Base-by-base conservation (phyloP, 2,113 vertebrate species). In the Takifugu flavidus region DNA sequence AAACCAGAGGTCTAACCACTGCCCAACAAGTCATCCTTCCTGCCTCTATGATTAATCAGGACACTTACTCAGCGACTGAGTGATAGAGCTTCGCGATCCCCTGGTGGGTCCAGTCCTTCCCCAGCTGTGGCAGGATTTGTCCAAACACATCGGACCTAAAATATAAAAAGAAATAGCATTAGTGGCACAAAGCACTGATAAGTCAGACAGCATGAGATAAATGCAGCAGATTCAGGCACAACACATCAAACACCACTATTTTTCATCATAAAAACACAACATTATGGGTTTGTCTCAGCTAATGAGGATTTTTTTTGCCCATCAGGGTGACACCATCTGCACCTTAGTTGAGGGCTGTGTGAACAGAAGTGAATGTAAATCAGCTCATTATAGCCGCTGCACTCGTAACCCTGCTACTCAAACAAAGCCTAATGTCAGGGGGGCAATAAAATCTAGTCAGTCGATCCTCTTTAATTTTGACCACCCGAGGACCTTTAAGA, bases 51-150 rank as follows among this genome's bases (percentile, higher is more conserved):
- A 65, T 66, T 70, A 75, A 68, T 85, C 59, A 66, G 44, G 45
- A 52, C 56, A 93, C 96, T 89, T 89, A 98, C 97, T 99, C 94
- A 0, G 96, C 94, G 76, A 99, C 96, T 66, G 94, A 94, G 82
- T 98, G 96, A 82, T 98, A 99, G 5, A 99, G 96, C 82, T 95
- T 96, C 44, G 96, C 97, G 56, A 99, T 98, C 31, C 96, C 97
- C 83, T 98, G 95, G 71, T 99, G 97, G 43, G 97, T 99, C 97
- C 97, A 99, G 88, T 99, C 97, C 82, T 99, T 99, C 65, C 97
- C 97, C 84, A 99, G 81, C 71, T 98, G 96, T n/a, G 97, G 97
- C 53, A 99, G 91, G 65, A 99, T 99, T 79, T 99, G 97, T 14
- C 97, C 97, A 82, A 98, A 90, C 67, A 96, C 96, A 84, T 99